Conservation (phyloP, 2,888 invertebrate genomes). For the Ferrisia virgata region DNA sequence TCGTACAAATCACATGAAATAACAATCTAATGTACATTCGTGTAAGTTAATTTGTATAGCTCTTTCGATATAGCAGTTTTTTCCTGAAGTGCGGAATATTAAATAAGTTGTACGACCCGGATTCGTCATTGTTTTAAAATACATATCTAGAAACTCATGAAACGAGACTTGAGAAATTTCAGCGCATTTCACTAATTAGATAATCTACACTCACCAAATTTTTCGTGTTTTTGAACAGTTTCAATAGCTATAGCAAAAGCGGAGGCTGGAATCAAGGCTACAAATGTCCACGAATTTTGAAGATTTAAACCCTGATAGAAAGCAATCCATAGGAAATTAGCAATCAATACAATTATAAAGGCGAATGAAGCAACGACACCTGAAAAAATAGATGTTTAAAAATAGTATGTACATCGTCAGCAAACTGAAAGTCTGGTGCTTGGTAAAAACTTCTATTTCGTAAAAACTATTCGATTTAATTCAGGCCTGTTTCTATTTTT, state of each 20-base stretch:
- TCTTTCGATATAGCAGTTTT: no score
- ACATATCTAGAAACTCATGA: no score
- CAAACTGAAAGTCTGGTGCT: no score
- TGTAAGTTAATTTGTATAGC: no score
- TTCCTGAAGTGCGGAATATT: no score
- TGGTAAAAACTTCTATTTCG: no score
- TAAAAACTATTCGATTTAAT: neutral
- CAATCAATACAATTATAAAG: neutral
- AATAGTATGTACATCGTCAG: neutral
- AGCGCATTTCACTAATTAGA: no score
- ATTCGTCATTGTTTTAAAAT: no score
- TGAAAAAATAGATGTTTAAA: neutral
- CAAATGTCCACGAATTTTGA: neutral
- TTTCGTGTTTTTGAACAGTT: neutral
- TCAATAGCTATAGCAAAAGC: neutral
- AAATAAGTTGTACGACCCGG: no score
- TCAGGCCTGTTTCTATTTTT: neutral
- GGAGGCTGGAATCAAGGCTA: neutral
- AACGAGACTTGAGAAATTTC: no score
- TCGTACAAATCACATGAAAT: no score
- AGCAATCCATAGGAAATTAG: neutral
- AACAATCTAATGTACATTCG: no score
- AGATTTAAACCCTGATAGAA: neutral
- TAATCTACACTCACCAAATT: constrained; percentile 1
- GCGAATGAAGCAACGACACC: neutral